A percentile compares a stretch with the other conserved stretches of the same genome.
phyloP scores from a whole-genome alignment of 2,797 vertebrate species.

The Esox lucius region DNA sequence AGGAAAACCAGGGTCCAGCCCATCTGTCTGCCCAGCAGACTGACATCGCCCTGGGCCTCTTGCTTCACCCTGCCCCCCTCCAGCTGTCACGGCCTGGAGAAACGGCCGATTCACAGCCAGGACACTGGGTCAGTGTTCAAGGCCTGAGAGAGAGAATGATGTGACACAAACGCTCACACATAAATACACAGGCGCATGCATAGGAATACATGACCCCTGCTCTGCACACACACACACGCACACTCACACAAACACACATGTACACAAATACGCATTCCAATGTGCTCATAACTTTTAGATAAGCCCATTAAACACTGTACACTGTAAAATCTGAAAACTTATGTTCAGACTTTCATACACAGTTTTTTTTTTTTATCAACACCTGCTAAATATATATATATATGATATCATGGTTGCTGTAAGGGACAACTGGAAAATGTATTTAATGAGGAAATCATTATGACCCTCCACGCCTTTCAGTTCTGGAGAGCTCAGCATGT shows the following conservation, averaged over 20 bases:
- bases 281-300: too few relatives aligned
- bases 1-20: conserved; percentile 26
- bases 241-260: not conserved
- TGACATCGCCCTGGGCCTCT: conserved; percentile 12
- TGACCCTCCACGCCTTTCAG: not conserved
- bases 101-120: conserved; percentile 39
- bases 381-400: not conserved
- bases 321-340: not conserved
- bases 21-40: conserved; percentile 41
- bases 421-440: not conserved
- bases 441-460: not conserved
- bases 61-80: conserved; percentile 4
- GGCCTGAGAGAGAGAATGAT: conserved; percentile 34
- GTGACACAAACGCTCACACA: conserved; percentile 15
- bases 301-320: not conserved
- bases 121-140: conserved; percentile 50
- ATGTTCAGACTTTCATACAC: not conserved
- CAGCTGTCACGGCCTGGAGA: conserved; percentile 48
- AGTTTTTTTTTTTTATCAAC: not conserved
- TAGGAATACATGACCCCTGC: not conserved
- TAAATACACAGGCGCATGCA: conserved; percentile 15
- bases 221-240: not conserved
- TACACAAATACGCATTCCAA: too few relatives aligned
- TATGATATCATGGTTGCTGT: not conserved
- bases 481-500: not conserved